Evolutionary conservation across 2,113 vertebrate genomes (phyloP).

Genomic region (Tiliqua scincoides): DNA sequence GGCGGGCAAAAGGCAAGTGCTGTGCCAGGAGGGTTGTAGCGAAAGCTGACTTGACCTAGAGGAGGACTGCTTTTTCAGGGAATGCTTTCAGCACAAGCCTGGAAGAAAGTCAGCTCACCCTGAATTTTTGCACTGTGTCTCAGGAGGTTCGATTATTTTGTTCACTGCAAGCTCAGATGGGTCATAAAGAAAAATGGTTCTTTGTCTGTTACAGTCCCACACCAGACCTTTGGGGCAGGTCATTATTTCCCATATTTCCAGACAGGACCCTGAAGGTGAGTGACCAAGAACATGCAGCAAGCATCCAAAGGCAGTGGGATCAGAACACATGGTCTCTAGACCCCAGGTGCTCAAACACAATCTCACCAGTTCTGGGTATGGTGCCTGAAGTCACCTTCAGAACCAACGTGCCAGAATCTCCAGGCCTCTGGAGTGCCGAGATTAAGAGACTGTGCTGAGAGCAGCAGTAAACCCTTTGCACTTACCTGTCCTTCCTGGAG

Average conservation of each 20-base stretch:
- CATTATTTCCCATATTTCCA: neutral
- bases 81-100: too few species aligned
- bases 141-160: neutral
- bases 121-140: too few species aligned
- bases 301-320: neutral
- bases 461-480: too few species aligned
- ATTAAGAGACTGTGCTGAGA: too few species aligned
- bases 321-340: neutral
- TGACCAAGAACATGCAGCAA: neutral
- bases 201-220: neutral
- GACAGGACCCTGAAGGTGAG: neutral
- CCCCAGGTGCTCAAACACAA: neutral
- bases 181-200: neutral
- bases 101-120: neutral
- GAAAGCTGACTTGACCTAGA: too few species aligned
- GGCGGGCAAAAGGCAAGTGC: too few species aligned
- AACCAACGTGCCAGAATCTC: too few species aligned
- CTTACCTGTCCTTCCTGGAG: too few species aligned
- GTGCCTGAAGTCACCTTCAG: too few species aligned
- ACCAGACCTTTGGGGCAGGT: neutral
- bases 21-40: too few species aligned
- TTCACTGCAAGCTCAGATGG: neutral
- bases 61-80: too few species aligned
- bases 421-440: too few species aligned
- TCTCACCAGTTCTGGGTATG: neutral